Percentiles rank a stretch among this genome's conserved stretches.
phyloP scores from a whole-genome alignment of 2,888 invertebrate species.

The Thereva nobilitata region DNA sequence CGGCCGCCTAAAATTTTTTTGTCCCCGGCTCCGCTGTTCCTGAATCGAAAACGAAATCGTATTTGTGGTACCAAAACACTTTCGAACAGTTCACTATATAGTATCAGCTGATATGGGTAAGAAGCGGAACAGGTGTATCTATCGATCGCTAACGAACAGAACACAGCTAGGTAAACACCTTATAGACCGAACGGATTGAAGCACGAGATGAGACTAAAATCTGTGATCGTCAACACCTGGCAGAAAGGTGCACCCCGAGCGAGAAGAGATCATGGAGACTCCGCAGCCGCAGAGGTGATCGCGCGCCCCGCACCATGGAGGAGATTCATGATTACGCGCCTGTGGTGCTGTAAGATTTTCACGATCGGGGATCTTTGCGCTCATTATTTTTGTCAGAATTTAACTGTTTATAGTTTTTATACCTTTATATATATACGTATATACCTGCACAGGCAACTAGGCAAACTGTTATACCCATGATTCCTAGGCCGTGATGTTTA shows the following conservation, averaged over 20 bases:
- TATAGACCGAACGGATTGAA: conserved; percentile 34
- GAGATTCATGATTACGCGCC: neutral
- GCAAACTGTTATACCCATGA: conserved; percentile 19
- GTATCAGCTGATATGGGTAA: neutral
- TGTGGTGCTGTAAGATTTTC: conserved; percentile 24
- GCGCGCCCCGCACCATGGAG: neutral
- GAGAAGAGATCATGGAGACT: neutral
- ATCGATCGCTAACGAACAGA: neutral
- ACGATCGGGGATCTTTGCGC: conserved; percentile 9
- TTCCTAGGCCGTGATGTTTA: conserved; percentile 2
- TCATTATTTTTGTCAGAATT: conserved; percentile 35
- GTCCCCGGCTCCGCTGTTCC: neutral
- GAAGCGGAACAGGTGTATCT: neutral
- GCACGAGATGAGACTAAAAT: conserved; percentile 38
- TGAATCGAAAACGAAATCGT: too few species aligned
- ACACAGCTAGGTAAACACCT: neutral
- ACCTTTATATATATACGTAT: neutral
- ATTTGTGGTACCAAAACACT: too few species aligned
- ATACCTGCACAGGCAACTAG: neutral
- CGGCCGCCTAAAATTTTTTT: neutral
- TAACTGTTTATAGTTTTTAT: conserved; percentile 39
- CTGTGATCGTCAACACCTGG: neutral
- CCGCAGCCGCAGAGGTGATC: neutral
- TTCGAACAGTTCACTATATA: neutral
- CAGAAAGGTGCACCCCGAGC: conserved; percentile 18